phyloP scores from a whole-genome alignment of 2,797 vertebrate genomes.

The Lepilemur ruficaudatus region DNA sequence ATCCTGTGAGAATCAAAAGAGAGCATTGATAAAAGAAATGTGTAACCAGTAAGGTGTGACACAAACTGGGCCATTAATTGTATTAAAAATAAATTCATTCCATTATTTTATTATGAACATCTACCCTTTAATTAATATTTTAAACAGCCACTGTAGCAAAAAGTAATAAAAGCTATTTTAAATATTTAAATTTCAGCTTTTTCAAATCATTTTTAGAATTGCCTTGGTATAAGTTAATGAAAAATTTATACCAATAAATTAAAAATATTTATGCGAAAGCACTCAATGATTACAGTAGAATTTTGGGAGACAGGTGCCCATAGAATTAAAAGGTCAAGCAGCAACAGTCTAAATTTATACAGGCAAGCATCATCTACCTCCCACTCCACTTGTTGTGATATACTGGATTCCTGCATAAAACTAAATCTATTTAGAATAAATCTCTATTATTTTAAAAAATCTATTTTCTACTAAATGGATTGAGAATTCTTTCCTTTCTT shows the following conservation, averaged over 20 bases:
- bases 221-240: neutral
- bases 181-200: neutral
- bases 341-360: neutral
- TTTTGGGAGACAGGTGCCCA: neutral
- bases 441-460: neutral
- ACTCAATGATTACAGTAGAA: neutral
- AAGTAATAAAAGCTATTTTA: neutral
- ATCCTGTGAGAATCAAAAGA: neutral
- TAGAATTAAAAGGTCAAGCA: neutral
- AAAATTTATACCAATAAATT: neutral
- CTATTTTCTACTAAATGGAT: neutral
- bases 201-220: neutral
- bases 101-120: neutral
- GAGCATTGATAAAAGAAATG: neutral
- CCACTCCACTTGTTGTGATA: neutral
- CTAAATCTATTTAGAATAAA: neutral
- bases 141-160: neutral
- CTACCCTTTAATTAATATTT: neutral
- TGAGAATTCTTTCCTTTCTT: neutral
- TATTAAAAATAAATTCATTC: constrained; percentile 27
- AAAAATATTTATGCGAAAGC: neutral
- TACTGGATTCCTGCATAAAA: neutral
- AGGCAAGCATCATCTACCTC: neutral
- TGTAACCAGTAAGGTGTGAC: neutral
- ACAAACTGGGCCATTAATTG: neutral